Evolutionary conservation across 2,888 invertebrate genomes (phyloP), one percentile per base, ranked within the genome.

Genomic region (Pardosa pseudoannulata): DNA sequence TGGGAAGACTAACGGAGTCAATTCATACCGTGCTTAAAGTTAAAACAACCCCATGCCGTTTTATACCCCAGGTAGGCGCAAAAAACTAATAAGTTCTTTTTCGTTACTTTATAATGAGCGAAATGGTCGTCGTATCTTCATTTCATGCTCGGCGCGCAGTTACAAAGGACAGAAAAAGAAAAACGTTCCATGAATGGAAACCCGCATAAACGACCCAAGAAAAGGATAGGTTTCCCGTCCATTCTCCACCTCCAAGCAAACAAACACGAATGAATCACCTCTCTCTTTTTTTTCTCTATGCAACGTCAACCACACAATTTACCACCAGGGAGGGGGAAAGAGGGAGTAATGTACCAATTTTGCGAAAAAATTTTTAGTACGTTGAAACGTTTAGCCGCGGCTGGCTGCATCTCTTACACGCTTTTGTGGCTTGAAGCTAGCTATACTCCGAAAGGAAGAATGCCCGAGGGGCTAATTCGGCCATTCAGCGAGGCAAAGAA

Each of bases 341-440:
- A n/a, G 23, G 23, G 50, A 19, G 16, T n/a, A 16, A 56, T 56
- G 56, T 23, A 56, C 29, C 13, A 65, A 65, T 65, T 29, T 29
- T 65, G 13, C 29, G 65, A 65, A 7, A 29, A 65, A 19, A n/a
- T n/a, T 56, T 56, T 56, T 56, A 56, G 19, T 23, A 56, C 56
- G 29, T 23, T n/a, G 46, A 50, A 70, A 41, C 23, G 41, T 82
- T 82, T 75, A 82, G 71, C 32, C 31, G 68, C 75, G 81, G 73
- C 68, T 75, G 81, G 75, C 27, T 82, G 75, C 36, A 23, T 27
- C 50, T 23, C n/a, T 81, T 62, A 27, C 56, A 62, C 23, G n/a
- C 56, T 73, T 76, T 65, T 36, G 41, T 73, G 32, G 71, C 73
- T 73, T 5, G 39, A 31, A 64, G 75, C 75, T 41, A 71, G 23